These are phyloP conservation scores for Protophormia terraenovae DNA, from an alignment of 2,888 invertebrate genomes.

Conservation along the genomic window DNA sequence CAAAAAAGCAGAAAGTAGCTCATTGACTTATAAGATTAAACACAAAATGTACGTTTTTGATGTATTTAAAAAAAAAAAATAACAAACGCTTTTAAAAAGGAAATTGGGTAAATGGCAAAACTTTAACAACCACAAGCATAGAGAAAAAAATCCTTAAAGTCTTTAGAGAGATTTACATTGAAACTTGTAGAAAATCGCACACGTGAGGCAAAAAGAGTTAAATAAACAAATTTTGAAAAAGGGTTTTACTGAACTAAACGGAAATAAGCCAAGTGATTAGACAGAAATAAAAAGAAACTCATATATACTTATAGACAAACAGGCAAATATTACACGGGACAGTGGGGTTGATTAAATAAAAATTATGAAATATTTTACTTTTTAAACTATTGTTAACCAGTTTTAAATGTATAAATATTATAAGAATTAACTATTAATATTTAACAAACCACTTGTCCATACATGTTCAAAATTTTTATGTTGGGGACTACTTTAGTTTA, in stretches of 20 bases:
- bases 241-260: slow-evolving; percentile 14
- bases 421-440: too few species aligned
- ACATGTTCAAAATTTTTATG: too few species aligned
- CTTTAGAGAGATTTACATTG: not conserved
- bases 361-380: too few species aligned
- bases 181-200: not conserved
- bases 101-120: not conserved
- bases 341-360: too few species aligned
- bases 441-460: too few species aligned
- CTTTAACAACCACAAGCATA: not conserved
- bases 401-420: too few species aligned
- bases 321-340: too few species aligned
- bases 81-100: not conserved
- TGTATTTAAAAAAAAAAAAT: not conserved
- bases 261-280: slow-evolving; percentile 33
- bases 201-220: slow-evolving; percentile 6
- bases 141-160: not conserved
- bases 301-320: not conserved
- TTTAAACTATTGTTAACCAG: too few species aligned
- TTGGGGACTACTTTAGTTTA: too few species aligned
- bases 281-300: not conserved
- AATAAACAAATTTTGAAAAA: not conserved
- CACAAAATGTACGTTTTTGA: not conserved
- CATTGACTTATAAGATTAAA: not conserved
- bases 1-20: not conserved